A percentile compares a stretch with the other conserved stretches of the same genome.
Conservation (phyloP, 2,113 vertebrate genomes). For the Sclerurus mexicanus region DNA sequence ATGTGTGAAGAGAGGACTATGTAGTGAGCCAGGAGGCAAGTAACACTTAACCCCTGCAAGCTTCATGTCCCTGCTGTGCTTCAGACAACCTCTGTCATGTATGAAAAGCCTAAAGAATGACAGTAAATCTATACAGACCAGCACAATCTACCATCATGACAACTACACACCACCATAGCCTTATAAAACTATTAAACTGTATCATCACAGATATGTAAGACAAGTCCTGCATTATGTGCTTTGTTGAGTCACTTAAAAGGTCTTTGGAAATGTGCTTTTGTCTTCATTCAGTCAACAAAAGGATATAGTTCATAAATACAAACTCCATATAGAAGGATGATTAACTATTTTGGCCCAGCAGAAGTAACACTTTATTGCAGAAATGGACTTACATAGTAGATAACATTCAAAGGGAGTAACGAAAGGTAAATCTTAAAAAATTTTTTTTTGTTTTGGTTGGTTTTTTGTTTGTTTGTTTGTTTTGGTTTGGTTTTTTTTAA, state of each 20-base stretch:
- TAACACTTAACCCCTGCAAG: constrained; percentile 81
- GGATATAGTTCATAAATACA: neutral
- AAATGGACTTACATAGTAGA: neutral
- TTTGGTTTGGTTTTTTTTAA: neutral
- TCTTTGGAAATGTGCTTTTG: neutral
- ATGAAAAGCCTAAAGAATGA: constrained; percentile 72
- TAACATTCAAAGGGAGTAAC: neutral
- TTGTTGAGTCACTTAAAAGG: constrained; percentile 37
- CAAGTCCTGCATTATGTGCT: constrained; percentile 54
- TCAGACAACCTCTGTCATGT: constrained; percentile 70
- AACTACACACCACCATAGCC: constrained; percentile 69
- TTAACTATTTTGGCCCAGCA: neutral
- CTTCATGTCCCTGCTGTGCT: constrained; percentile 70
- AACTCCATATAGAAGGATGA: neutral
- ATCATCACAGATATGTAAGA: constrained; percentile 69
- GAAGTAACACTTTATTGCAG: neutral
- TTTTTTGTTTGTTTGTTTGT: too few species aligned
- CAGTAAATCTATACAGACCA: constrained; percentile 82
- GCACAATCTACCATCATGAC: constrained; percentile 74
- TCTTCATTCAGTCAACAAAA: neutral
- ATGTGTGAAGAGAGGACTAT: constrained; percentile 73
- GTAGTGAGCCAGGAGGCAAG: constrained; percentile 75
- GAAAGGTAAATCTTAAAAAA: neutral
- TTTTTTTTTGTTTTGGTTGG: neutral
- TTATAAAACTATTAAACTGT: constrained; percentile 71